Conservation (phyloP, 2,797 vertebrate species). For the Aselliscus stoliczkanus region DNA sequence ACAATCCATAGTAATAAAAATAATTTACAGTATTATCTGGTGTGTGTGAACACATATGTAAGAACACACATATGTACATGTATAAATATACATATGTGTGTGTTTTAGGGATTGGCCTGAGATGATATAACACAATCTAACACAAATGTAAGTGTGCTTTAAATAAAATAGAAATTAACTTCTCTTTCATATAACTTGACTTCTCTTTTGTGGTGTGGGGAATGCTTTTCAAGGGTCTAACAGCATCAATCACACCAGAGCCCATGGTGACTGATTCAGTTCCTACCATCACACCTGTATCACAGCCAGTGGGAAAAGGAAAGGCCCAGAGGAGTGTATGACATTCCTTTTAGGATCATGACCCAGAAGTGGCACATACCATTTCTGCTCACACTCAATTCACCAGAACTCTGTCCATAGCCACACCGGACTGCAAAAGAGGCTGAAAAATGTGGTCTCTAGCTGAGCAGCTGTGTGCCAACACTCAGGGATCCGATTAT, state of each 20-base stretch:
- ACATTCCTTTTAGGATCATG: not conserved
- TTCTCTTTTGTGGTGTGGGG: not conserved
- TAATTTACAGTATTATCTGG: not conserved
- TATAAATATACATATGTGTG: not conserved
- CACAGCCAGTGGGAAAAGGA: not conserved
- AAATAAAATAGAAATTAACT: not conserved
- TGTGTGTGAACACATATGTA: not conserved
- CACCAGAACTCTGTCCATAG: not conserved
- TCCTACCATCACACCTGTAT: not conserved
- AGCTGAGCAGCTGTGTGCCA: not conserved
- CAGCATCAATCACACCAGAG: not conserved
- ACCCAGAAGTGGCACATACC: not conserved
- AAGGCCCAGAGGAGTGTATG: not conserved
- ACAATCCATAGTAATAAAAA: not conserved
- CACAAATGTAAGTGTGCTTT: not conserved
- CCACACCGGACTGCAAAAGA: not conserved
- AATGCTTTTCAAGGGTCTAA: not conserved
- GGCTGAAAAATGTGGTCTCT: not conserved
- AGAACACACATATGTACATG: not conserved
- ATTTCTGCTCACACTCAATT: not conserved
- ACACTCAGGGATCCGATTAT: not conserved
- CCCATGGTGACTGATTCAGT: not conserved
- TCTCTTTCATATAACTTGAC: not conserved
- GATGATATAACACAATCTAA: not conserved
- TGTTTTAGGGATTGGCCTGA: not conserved